These are phyloP conservation scores for Clarias fuscus DNA, from an alignment of 2,797 vertebrate genomes.

Conservation along the genomic window DNA sequence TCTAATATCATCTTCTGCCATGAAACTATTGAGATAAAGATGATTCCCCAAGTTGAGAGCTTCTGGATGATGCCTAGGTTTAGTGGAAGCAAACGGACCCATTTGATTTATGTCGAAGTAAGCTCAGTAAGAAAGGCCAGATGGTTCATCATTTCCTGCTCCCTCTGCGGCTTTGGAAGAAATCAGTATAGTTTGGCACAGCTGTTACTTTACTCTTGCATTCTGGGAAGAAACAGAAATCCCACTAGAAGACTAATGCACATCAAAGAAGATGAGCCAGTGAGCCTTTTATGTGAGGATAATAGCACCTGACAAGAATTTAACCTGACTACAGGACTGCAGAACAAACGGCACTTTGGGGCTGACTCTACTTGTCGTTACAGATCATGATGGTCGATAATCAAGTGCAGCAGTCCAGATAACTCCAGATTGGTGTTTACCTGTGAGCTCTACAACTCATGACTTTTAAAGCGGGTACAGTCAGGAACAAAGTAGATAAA, in stretches of 20 bases:
- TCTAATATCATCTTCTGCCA: not conserved
- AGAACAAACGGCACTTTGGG: not conserved
- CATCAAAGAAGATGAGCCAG: constrained; percentile 16
- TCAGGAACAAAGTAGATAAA: not conserved
- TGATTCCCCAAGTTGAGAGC: not conserved
- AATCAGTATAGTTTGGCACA: constrained; percentile 8
- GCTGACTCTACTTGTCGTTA: not conserved
- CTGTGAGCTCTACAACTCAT: not conserved
- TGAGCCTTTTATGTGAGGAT: constrained; percentile 36
- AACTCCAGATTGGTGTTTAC: not conserved
- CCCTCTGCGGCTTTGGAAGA: not conserved
- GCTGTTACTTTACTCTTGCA: not conserved
- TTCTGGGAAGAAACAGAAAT: constrained; percentile 8
- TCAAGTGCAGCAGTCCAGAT: constrained; percentile 16
- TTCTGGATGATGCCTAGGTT: constrained; percentile 6
- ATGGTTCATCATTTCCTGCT: constrained; percentile 10
- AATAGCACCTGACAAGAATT: constrained; percentile 36
- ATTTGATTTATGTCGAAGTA: not conserved
- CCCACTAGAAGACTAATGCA: not conserved
- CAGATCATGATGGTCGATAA: not conserved
- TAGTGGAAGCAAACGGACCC: not conserved
- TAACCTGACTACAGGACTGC: constrained; percentile 18
- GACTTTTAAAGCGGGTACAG: not conserved
- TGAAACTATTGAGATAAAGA: constrained; percentile 3
- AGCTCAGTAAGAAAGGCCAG: constrained; percentile 14